These are phyloP conservation scores for Chymomyza procnemis DNA, from an alignment of 2,888 invertebrate genomes.

Conservation along the genomic window DNA sequence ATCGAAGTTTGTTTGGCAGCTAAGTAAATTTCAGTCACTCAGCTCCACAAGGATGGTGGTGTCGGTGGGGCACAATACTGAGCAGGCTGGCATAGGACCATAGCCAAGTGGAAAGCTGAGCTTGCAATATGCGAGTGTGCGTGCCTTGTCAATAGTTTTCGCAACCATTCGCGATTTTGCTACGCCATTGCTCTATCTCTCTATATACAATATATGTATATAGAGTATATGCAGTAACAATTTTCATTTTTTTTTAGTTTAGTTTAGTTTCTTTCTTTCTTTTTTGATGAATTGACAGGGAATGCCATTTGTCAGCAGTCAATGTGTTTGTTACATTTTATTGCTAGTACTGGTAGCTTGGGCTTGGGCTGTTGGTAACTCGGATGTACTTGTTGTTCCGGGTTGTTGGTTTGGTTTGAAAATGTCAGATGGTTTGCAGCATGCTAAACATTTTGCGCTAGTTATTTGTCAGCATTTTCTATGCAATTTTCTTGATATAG, in stretches of 20 bases:
- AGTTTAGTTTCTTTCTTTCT: slow-evolving; percentile 49
- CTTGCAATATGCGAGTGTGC: slow-evolving; percentile 21
- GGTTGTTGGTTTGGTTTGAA: slow-evolving; percentile 61
- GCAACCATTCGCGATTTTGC: slow-evolving; percentile 34
- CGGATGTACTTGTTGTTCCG: background rate
- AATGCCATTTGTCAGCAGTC: slow-evolving; percentile 78
- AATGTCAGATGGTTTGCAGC: slow-evolving; percentile 57
- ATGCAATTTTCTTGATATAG: slow-evolving; percentile 51
- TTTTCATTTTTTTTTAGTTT: slow-evolving; percentile 27
- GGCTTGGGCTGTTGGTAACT: slow-evolving; percentile 6
- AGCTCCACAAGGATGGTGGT: background rate
- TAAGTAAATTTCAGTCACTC: slow-evolving; percentile 61
- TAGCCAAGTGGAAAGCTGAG: background rate
- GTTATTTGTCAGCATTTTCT: slow-evolving; percentile 66
- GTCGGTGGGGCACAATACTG: slow-evolving; percentile 9
- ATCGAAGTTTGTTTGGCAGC: slow-evolving; percentile 72
- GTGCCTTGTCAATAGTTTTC: slow-evolving; percentile 50
- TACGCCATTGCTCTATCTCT: background rate
- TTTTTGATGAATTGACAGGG: slow-evolving; percentile 78
- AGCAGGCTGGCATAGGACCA: background rate
- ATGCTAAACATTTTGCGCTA: slow-evolving; percentile 47
- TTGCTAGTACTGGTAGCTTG: slow-evolving; percentile 48
- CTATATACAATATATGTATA: background rate
- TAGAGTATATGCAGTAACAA: background rate
- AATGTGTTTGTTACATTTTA: slow-evolving; percentile 77